Conservation (phyloP, 2,888 invertebrate species). For the Tupiocoris notatus region DNA sequence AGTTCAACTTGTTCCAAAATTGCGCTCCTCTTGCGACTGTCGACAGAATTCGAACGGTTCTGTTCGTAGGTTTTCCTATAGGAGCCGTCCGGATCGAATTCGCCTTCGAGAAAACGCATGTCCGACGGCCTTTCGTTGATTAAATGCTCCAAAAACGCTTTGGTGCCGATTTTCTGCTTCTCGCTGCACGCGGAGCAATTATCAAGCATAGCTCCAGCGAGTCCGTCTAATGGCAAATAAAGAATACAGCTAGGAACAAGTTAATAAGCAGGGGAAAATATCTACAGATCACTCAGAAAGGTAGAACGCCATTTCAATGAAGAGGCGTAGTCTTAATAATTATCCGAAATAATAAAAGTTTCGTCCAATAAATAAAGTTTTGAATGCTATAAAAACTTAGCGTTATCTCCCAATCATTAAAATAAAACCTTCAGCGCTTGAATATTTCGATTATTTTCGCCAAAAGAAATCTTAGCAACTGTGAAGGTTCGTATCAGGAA, state of each 20-base stretch:
- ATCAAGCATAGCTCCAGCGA: constrained; percentile 15
- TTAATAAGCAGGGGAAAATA: too few species aligned
- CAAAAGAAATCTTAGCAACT: too few species aligned
- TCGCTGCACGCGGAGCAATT: background rate
- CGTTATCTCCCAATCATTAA: too few species aligned
- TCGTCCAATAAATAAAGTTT: too few species aligned
- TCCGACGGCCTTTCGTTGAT: constrained; percentile 6
- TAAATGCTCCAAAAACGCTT: constrained; percentile 14
- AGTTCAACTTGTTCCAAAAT: constrained; percentile 12
- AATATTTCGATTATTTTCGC: too few species aligned
- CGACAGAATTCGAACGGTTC: constrained; percentile 1
- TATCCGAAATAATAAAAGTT: too few species aligned
- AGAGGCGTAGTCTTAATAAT: too few species aligned
- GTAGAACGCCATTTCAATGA: too few species aligned
- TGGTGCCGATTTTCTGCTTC: constrained; percentile 13
- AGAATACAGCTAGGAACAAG: background rate
- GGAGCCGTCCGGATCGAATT: constrained; percentile 24
- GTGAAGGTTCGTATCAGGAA: too few species aligned
- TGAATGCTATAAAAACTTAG: too few species aligned
- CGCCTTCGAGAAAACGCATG: constrained; percentile 19
- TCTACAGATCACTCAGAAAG: too few species aligned
- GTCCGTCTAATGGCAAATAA: constrained; percentile 5
- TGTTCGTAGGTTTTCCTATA: constrained; percentile 21
- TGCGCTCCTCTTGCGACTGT: constrained; percentile 20
- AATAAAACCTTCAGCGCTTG: too few species aligned